phyloP scores from a whole-genome alignment of 2,113 vertebrate species.

The Candoia aspera region DNA sequence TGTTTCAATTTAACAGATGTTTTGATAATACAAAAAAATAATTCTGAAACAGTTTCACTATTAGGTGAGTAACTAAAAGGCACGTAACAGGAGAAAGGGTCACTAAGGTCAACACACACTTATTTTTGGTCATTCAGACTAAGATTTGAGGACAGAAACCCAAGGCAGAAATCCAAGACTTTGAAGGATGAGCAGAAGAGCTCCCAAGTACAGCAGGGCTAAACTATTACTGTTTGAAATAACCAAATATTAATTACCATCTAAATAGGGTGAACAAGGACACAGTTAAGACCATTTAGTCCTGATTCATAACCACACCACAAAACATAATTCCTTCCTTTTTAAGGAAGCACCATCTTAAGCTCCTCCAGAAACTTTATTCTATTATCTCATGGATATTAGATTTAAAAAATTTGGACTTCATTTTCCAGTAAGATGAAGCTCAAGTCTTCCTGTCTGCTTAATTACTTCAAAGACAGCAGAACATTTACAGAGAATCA shows the following conservation, averaged over 20 bases:
- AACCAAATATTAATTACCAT: neutral
- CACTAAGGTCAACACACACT: neutral
- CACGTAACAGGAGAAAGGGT: neutral
- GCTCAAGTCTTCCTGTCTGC: neutral
- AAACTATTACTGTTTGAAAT: neutral
- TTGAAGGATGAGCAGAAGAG: neutral
- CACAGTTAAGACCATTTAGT: neutral
- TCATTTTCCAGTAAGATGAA: neutral
- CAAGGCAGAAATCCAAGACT: neutral
- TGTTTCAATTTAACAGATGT: neutral
- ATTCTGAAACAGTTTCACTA: neutral
- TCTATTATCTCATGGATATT: neutral
- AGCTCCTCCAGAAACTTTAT: neutral
- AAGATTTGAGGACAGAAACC: neutral
- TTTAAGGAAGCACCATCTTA: neutral
- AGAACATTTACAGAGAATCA: neutral
- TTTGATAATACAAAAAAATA: neutral
- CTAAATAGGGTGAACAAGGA: neutral
- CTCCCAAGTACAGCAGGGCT: neutral
- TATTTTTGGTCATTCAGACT: neutral
- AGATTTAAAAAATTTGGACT: neutral
- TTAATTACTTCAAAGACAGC: neutral
- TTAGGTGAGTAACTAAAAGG: neutral
- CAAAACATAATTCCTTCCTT: neutral
- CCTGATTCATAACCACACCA: neutral